Evolutionary conservation across 2,797 vertebrate species (phyloP).

Genomic region (Mus spretus): DNA sequence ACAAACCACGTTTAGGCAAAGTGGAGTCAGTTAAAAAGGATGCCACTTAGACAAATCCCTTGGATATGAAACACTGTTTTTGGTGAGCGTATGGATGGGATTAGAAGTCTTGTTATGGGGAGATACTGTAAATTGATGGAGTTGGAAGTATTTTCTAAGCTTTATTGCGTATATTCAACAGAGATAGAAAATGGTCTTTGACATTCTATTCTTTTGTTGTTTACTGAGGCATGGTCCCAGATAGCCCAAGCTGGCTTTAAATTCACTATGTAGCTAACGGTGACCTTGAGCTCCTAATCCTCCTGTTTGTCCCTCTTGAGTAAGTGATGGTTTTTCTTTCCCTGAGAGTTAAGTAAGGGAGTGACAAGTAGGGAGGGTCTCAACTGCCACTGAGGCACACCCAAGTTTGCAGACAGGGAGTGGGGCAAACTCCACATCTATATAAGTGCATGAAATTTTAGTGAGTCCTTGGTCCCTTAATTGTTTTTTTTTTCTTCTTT

Average conservation of each 20-base stretch:
- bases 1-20: neutral
- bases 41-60: no score
- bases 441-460: neutral
- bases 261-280: neutral
- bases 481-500: no score
- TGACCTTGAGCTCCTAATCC: neutral
- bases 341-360: neutral
- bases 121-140: neutral
- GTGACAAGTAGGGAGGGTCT: neutral
- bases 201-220: neutral
- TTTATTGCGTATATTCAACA: neutral
- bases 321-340: neutral
- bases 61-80: neutral
- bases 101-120: neutral
- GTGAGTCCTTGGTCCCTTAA: neutral
- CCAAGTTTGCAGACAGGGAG: neutral
- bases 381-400: neutral
- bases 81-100: neutral
- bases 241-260: neutral
- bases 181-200: neutral
- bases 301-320: neutral
- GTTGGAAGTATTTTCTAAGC: neutral
- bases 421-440: neutral
- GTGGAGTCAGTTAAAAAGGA: neutral
- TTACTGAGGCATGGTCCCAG: neutral